These are phyloP conservation scores for Polietes domitor DNA, from an alignment of 2,888 invertebrate species.

Conservation along the genomic window DNA sequence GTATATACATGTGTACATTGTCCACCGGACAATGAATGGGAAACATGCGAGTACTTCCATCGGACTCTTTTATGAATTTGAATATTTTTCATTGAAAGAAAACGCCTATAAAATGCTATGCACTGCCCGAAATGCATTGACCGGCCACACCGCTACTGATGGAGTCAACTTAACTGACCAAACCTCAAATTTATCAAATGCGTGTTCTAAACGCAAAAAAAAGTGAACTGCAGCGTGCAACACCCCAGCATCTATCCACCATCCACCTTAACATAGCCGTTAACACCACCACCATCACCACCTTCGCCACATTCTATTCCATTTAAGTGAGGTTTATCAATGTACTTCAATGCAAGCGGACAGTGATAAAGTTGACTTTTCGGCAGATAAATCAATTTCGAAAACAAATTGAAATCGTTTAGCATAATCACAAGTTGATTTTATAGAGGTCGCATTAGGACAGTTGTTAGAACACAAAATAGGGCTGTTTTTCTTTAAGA, in stretches of 20 bases:
- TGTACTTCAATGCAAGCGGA: background rate
- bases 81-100: constrained; percentile 43
- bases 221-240: background rate
- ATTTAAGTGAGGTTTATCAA: background rate
- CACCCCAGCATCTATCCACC: background rate
- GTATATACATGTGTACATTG: constrained; percentile 53
- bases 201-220: constrained; percentile 57
- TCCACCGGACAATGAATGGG: constrained; percentile 34
- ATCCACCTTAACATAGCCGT: constrained; percentile 42
- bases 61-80: constrained; percentile 3
- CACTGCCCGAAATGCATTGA: background rate
- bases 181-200: constrained; percentile 65
- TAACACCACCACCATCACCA: constrained; percentile 57
- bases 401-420: constrained; percentile 8
- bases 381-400: constrained; percentile 1
- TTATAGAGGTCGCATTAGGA: background rate
- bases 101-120: constrained; percentile 49
- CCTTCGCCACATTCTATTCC: constrained; percentile 32
- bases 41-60: constrained; percentile 24
- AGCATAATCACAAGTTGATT: background rate
- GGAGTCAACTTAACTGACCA: constrained; percentile 55
- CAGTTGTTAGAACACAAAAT: no score
- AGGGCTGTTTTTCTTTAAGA: no score
- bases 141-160: constrained; percentile 32
- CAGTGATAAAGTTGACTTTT: constrained; percentile 27